Evolutionary conservation across 2,888 invertebrate species (phyloP), one percentile per base, ranked within the genome.

Genomic region (Autographa pulchrina): DNA sequence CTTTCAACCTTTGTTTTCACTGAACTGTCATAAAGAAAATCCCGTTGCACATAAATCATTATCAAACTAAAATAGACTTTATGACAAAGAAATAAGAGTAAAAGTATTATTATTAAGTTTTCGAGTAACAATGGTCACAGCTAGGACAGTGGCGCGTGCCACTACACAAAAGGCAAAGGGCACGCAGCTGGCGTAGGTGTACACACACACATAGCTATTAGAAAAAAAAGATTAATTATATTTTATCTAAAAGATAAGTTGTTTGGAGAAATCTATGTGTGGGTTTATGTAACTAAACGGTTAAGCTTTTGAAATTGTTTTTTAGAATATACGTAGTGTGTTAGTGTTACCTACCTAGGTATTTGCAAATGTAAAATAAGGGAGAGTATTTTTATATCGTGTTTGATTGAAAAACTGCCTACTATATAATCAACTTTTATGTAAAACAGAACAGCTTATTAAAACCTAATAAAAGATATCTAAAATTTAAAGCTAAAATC

Each of bases 181-280:
- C 86, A 78, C 78, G 91, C 95, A 94, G 94, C 94, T 94, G 94
- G 91, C 92, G 93, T 92, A 89, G 93, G 92, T 84, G 93, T 84
- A 80, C 81, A 62, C 85, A 85, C 86, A 81, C 89, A 64, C 25
- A 11, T 11, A 70, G 58, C 56, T 14, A 32, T 31, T 60, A 31
- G 32, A 54, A 72, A 70, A 78, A 72, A 80, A 72, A 77, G 20
- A 68, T 63, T 80, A 72, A 76, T 80, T 65, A 68, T 71, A 62
- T 73, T 62, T 65, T 65, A 75, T 65, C 52, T 65, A 18, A 52
- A 35, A 68, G 60, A 72, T 76, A 68, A 59, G 16, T 72, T 56
- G 16, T n/a, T 25, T 32, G 32, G 7, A 63, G 11, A n/a, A 52
- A 31, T 52, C 7, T 20, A 20, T 20, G 18, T 20, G 54, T 56